Evolutionary conservation across 2,797 vertebrate species (phyloP).

Genomic region (Poecilia gillii): DNA sequence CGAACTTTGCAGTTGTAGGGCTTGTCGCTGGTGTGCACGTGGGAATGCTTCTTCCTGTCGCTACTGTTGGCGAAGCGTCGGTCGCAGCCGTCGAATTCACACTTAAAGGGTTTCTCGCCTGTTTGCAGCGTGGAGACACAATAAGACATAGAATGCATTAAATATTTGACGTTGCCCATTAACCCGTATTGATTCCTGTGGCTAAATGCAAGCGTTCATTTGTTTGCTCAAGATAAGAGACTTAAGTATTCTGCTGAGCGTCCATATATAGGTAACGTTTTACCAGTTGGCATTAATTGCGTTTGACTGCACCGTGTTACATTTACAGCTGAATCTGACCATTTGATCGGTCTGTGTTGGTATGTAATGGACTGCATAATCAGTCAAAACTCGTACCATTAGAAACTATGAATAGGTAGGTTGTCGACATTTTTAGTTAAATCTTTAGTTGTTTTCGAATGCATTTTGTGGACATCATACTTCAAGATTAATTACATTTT

Average conservation of each 20-base stretch:
- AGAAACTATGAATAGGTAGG: background rate
- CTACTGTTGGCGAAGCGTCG: slow-evolving; percentile 99
- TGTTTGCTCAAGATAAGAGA: background rate
- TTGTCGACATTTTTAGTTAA: background rate
- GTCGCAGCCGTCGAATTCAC: slow-evolving; percentile 97
- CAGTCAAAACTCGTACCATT: background rate
- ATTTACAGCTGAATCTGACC: background rate
- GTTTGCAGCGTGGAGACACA: slow-evolving; percentile 59
- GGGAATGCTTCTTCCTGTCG: slow-evolving; percentile 98
- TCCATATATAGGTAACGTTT: background rate
- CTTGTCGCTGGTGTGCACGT: slow-evolving; percentile 98
- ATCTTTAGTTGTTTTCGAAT: background rate
- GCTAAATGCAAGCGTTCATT: background rate
- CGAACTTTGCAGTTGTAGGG: slow-evolving; percentile 99
- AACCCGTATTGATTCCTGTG: background rate
- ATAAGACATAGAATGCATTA: background rate
- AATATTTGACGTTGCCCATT: background rate
- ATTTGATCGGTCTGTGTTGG: background rate
- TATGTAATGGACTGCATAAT: background rate
- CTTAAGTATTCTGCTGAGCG: background rate
- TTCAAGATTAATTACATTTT: background rate
- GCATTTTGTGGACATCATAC: background rate
- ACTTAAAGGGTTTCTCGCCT: slow-evolving; percentile 99
- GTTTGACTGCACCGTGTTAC: background rate
- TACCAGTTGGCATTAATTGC: background rate